These are phyloP conservation scores for Nasua narica DNA, from an alignment of 2,797 vertebrate species.

Conservation along the genomic window DNA sequence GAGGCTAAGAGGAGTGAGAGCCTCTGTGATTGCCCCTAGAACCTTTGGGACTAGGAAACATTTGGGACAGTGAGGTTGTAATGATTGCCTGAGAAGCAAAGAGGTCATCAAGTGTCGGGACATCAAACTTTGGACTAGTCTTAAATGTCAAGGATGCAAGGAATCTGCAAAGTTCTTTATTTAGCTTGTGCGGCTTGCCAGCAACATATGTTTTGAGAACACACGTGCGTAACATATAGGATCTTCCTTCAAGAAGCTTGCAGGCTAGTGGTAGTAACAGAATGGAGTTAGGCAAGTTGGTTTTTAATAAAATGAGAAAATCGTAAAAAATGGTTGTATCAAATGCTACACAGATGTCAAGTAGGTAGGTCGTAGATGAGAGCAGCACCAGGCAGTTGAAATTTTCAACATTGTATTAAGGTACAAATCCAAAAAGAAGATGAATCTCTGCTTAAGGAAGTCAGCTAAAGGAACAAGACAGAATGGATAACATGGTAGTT, in stretches of 20 bases:
- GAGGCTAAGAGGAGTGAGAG: not conserved
- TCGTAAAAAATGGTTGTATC: not conserved
- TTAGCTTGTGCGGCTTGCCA: not conserved
- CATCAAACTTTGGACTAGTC: not conserved
- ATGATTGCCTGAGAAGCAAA: not conserved
- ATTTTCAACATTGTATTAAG: not conserved
- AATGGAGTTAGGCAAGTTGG: not conserved
- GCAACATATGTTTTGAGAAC: not conserved
- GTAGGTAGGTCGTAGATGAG: not conserved
- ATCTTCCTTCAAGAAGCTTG: not conserved
- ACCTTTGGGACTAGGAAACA: not conserved
- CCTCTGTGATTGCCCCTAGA: not conserved
- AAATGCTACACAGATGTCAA: not conserved
- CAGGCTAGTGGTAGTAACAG: not conserved
- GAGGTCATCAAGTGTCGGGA: not conserved
- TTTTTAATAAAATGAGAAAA: not conserved
- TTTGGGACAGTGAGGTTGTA: not conserved
- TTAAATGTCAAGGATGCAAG: not conserved
- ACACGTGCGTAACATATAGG: not conserved
- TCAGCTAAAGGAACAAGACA: not conserved
- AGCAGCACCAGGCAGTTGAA: not conserved
- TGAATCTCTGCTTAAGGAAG: not conserved
- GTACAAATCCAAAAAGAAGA: constrained; percentile 1
- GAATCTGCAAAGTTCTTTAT: not conserved
- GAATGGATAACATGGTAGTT: not conserved